These are phyloP conservation scores for Sinelater perroti DNA, from an alignment of 2,888 invertebrate genomes.

Conservation along the genomic window DNA sequence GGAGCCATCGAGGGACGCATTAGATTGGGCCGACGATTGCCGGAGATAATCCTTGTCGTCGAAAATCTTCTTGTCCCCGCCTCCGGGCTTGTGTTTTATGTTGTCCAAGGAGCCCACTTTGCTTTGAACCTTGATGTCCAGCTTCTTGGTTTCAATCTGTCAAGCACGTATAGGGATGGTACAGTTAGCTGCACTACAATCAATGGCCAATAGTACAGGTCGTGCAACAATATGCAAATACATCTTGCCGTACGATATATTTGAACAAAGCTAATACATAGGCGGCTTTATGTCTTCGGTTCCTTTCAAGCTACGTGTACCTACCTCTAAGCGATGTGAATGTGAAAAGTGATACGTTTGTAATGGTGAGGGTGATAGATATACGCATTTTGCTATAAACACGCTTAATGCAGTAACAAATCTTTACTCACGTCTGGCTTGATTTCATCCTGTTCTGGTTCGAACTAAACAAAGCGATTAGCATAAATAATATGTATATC, in stretches of 20 bases:
- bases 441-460: slow-evolving; percentile 37
- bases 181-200: neutral
- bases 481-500: neutral
- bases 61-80: slow-evolving; percentile 93
- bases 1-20: slow-evolving; percentile 64
- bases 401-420: slow-evolving; percentile 15
- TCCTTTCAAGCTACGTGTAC: slow-evolving; percentile 3
- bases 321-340: slow-evolving; percentile 12
- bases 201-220: slow-evolving; percentile 4
- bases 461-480: slow-evolving; percentile 41
- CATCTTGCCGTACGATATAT: too few relatives aligned
- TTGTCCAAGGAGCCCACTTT: slow-evolving; percentile 93
- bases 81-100: slow-evolving; percentile 90
- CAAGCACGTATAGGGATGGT: slow-evolving; percentile 12
- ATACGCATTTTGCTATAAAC: slow-evolving; percentile 9
- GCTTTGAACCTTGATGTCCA: slow-evolving; percentile 92
- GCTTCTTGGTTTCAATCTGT: slow-evolving; percentile 88
- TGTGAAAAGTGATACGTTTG: slow-evolving; percentile 11
- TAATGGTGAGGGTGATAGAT: slow-evolving; percentile 12
- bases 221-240: neutral
- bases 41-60: slow-evolving; percentile 91
- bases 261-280: slow-evolving; percentile 14
- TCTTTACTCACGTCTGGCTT: slow-evolving; percentile 33
- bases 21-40: slow-evolving; percentile 66
- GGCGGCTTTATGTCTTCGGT: slow-evolving; percentile 1